These are phyloP conservation scores for Eumerus sabulonum DNA, from an alignment of 2,888 invertebrate species.

Conservation along the genomic window DNA sequence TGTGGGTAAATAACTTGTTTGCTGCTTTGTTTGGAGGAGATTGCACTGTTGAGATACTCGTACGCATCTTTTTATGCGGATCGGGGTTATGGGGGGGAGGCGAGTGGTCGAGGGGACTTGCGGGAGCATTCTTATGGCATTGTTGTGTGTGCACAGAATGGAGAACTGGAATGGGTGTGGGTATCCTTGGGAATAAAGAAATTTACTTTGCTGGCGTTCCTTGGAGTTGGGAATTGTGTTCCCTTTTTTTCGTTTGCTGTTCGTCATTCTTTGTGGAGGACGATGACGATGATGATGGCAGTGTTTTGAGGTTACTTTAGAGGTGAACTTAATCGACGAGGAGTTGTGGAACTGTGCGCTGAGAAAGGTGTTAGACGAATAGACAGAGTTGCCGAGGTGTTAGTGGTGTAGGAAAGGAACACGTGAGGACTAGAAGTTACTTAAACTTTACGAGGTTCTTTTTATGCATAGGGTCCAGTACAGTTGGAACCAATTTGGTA, in stretches of 20 bases:
- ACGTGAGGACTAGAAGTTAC: no score
- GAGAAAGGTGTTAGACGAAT: conserved; percentile 15
- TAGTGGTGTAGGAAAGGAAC: not conserved
- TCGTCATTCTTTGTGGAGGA: no score
- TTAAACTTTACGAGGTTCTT: no score
- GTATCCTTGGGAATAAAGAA: conserved; percentile 35
- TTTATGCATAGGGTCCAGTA: no score
- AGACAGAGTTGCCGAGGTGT: conserved; percentile 41
- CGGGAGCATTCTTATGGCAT: conserved; percentile 22
- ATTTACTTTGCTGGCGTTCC: conserved; percentile 12
- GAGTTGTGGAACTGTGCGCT: not conserved
- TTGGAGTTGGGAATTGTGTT: not conserved
- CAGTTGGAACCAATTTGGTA: no score
- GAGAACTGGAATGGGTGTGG: conserved; percentile 30
- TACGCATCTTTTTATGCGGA: not conserved
- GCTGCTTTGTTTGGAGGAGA: conserved; percentile 36
- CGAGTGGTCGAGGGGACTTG: no score
- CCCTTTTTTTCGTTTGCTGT: no score
- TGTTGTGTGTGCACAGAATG: conserved; percentile 10
- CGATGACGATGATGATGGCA: conserved; percentile 1
- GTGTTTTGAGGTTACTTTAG: conserved; percentile 24
- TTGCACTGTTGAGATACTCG: conserved; percentile 17
- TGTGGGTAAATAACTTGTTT: conserved; percentile 54
- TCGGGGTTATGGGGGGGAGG: no score
- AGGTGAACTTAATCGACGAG: conserved; percentile 17